phyloP scores from a whole-genome alignment of 2,888 invertebrate species.

The Rhorus exstirpatorius region DNA sequence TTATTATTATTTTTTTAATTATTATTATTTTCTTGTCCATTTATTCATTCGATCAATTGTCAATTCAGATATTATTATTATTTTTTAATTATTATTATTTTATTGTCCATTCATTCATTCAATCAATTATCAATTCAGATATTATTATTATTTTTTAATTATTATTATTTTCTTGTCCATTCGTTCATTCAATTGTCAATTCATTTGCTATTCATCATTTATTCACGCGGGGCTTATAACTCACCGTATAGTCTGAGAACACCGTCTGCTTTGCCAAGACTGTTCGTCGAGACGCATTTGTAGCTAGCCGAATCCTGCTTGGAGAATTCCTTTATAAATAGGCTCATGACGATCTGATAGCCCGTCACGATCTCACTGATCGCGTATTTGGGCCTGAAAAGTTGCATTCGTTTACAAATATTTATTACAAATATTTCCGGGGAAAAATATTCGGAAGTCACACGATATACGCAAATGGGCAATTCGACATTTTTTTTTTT shows the following conservation, averaged over 20 bases:
- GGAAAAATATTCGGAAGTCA: too few species aligned
- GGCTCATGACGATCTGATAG: conserved; percentile 92
- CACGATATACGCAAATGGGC: too few species aligned
- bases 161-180: conserved; percentile 11
- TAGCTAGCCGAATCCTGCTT: conserved; percentile 91
- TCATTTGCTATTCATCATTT: neutral
- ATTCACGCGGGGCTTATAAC: conserved; percentile 76
- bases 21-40: too few species aligned
- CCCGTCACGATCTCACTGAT: conserved; percentile 91
- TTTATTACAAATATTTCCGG: too few species aligned
- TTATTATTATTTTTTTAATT: too few species aligned
- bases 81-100: too few species aligned
- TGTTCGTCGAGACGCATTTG: conserved; percentile 93
- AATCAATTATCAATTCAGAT: too few species aligned
- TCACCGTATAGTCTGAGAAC: conserved; percentile 91
- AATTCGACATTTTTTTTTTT: too few species aligned
- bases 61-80: too few species aligned
- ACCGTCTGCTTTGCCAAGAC: conserved; percentile 92
- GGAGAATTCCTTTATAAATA: conserved; percentile 89
- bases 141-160: conserved; percentile 58
- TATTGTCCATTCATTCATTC: too few species aligned
- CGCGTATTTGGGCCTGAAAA: conserved; percentile 91
- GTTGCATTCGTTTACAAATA: too few species aligned
- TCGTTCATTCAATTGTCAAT: neutral
- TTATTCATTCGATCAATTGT: too few species aligned